Base-by-base conservation (phyloP, 1,140 invertebrate species). In the Drosophila parvula region DNA sequence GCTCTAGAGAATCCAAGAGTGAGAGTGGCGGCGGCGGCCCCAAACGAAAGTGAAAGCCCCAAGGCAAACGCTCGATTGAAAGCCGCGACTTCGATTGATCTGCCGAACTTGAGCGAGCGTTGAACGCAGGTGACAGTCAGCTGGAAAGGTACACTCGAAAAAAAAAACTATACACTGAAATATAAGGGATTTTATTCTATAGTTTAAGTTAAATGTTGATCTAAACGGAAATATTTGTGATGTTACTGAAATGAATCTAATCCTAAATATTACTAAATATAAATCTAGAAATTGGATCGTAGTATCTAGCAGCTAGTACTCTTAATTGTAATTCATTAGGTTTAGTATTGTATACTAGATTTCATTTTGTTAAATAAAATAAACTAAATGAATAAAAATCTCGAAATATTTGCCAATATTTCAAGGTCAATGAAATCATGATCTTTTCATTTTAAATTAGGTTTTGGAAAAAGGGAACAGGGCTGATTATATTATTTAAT, bases 1-100 rank as follows among this genome's bases (percentile, higher is more conserved):
- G 57, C 55, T 62, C 50, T 48, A 27, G 71, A 58, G 47, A 43
- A 71, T 50, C 65, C 34, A 22, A 41, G 36, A 58, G 48, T 74
- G 63, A 70, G 68, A 80, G 64, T 43, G 44, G 22, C 22, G 44
- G 22, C 22, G 44, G 47, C 47, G 38, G 57, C 44, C 55, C 44
- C 63, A 59, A 78, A 61, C 47, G 81, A 84, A 65, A 65, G 62
- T 64, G 61, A 67, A 65, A 69, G 65, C 60, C 45, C 78, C 50
- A 50, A 70, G 53, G 36, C 44, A 71, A 58, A 59, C 53, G 51
- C 36, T 58, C 65, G 34, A 41, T 58, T 61, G 64, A 74, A 88
- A 78, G 79, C 63, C 58, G 53, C 55, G 18, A 60, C 63, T 77
- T 74, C 79, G 79, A 86, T 89, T 83, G 83, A 89, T 89, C 79